Evolutionary conservation across 2,113 vertebrate genomes (phyloP), one percentile per base, ranked within the genome.

Genomic region (Gavia stellata): DNA sequence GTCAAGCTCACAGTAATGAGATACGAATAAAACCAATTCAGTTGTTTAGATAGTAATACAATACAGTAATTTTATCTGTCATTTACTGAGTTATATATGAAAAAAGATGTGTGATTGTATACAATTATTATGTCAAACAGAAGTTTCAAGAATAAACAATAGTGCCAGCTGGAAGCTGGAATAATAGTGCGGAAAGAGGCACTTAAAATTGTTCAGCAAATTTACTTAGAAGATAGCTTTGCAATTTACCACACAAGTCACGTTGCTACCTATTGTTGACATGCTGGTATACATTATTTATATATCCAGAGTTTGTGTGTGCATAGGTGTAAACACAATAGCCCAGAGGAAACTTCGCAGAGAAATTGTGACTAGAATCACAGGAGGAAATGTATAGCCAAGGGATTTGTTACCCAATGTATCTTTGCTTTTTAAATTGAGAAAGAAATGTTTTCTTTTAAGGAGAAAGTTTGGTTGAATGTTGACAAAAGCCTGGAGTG

Each of bases 401-500:
- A 67, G 45, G 61, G 10, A 53, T 83, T 93, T 92, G 17, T 84
- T 88, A 74, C 44, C 38, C 36, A 42, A 2, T 0, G 1, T 67
- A 21, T 88, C 24, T 67, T 44, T 58, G 86, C 15, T 75, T 61
- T 92, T 77, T 71, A 72, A 94, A 82, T 58, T 95, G 89, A 92
- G 58, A 92, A 94, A 71, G 3, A 74, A 75, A 75, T 81, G 44
- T 82, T 95, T 93, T 82, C 82, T 94, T 96, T 97, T 77, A 97
- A 99, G 99, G 99, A 99, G 98, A 99, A 99, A 66, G 99, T 99
- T 75, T 99, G 99, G 99, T 82, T 99, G 93, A 99, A 99, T 21
- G 99, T 99, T 18, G 99, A 99, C 88, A 99, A 99, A 96, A 99
- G 99, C 92, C 98, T 99, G 96, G 99, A 99, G 97, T 99, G 99